Conservation (phyloP, 2,797 vertebrate genomes). For the Glyptemys insculpta region DNA sequence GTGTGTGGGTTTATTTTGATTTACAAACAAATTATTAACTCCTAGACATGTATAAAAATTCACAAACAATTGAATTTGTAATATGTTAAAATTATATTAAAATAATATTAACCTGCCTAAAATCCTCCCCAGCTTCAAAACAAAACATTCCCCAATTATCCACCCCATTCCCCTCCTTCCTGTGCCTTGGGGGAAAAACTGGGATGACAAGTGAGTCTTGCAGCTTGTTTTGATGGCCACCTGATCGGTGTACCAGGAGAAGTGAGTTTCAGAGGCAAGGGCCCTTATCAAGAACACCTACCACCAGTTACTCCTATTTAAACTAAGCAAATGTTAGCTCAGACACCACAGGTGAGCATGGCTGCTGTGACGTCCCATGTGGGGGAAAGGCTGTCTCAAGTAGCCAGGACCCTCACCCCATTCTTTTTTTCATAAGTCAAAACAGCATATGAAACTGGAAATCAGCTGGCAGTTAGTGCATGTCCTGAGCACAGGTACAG, state of each 20-base stretch:
- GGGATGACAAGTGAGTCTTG: background rate
- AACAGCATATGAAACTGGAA: background rate
- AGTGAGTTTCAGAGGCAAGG: too few species aligned
- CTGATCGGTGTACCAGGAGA: background rate
- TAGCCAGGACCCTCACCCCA: background rate
- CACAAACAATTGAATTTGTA: fast-evolving
- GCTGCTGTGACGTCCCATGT: background rate
- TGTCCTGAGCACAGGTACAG: background rate
- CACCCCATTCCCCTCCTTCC: background rate
- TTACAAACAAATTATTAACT: fast-evolving
- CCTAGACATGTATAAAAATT: background rate
- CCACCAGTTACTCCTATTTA: background rate
- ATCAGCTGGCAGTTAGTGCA: background rate
- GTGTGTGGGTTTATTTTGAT: background rate
- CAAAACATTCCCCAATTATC: background rate
- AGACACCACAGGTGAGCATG: background rate
- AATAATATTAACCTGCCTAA: background rate
- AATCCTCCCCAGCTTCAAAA: background rate
- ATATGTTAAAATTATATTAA: fast-evolving
- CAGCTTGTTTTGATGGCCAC: background rate
- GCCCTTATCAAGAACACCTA: background rate
- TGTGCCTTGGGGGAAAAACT: background rate
- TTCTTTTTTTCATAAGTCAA: background rate
- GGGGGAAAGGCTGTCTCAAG: background rate
- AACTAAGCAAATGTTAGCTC: too few species aligned